These are phyloP conservation scores for Drosophila limbata DNA, from an alignment of 2,888 invertebrate species.

Conservation along the genomic window DNA sequence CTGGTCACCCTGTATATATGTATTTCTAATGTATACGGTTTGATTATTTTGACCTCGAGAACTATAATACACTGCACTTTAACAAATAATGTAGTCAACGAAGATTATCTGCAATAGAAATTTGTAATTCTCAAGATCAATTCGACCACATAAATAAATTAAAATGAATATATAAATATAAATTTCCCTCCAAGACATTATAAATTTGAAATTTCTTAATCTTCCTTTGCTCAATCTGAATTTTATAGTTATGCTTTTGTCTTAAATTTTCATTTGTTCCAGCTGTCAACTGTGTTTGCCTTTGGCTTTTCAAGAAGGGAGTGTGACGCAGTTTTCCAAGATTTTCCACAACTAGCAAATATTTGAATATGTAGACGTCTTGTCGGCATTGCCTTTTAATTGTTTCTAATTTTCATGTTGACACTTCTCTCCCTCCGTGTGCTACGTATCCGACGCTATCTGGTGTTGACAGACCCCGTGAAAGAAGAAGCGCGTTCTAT, in stretches of 20 bases:
- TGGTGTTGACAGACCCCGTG: slow-evolving; percentile 64
- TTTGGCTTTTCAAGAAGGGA: not conserved
- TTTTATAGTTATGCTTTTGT: slow-evolving; percentile 23
- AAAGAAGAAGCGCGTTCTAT: slow-evolving; percentile 45
- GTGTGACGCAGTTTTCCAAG: slow-evolving; percentile 44
- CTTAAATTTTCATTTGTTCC: slow-evolving; percentile 9
- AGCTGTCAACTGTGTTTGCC: slow-evolving; percentile 5
- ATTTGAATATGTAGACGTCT: slow-evolving; percentile 51
- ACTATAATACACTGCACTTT: too few species aligned
- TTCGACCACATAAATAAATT: too few species aligned
- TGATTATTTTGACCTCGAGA: too few species aligned
- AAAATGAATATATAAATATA: too few species aligned
- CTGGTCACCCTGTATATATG: too few species aligned
- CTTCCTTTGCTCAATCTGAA: not conserved
- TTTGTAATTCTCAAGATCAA: too few species aligned
- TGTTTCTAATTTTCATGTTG: slow-evolving; percentile 75
- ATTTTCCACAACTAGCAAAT: slow-evolving; percentile 62
- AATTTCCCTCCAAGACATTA: too few species aligned
- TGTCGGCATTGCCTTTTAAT: slow-evolving; percentile 68
- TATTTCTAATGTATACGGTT: too few species aligned
- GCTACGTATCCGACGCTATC: slow-evolving; percentile 54
- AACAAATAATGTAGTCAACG: too few species aligned
- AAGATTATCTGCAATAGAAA: too few species aligned
- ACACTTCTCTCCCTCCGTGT: slow-evolving; percentile 38
- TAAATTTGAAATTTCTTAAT: not conserved